A percentile compares a stretch with the other conserved stretches of the same genome.
Evolutionary conservation across 2,113 vertebrate species (phyloP).

Genomic region (Coreoperca whiteheadi): DNA sequence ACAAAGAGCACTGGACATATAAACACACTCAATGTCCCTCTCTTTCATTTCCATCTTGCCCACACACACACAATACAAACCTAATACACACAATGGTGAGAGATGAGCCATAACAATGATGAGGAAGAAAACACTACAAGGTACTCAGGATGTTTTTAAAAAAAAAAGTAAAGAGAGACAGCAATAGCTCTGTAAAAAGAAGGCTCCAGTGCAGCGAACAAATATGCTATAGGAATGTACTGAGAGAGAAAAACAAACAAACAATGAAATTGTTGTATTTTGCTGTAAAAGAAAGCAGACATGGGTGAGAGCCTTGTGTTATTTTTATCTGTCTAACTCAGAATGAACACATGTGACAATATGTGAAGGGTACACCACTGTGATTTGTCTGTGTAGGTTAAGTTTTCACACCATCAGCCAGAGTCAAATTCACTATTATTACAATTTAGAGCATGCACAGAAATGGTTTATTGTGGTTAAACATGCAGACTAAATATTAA

Average conservation of each 20-base stretch:
- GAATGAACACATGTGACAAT: not conserved
- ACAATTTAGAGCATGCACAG: not conserved
- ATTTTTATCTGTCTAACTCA: slow-evolving; percentile 32
- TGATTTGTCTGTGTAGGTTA: slow-evolving; percentile 3
- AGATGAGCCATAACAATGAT: slow-evolving; percentile 21
- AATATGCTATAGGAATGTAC: not conserved
- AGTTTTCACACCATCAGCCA: not conserved
- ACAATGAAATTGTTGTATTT: not conserved
- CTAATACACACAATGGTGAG: slow-evolving; percentile 20
- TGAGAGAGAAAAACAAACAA: slow-evolving; percentile 1
- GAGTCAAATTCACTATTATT: slow-evolving; percentile 8
- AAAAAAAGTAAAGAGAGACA: not conserved
- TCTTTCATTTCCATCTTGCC: not conserved
- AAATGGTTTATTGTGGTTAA: not conserved
- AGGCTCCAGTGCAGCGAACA: slow-evolving; percentile 2
- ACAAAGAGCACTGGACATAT: slow-evolving; percentile 10
- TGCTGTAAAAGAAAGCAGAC: slow-evolving; percentile 1
- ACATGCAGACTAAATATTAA: not conserved
- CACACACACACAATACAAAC: slow-evolving; percentile 2
- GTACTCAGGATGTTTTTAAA: not conserved
- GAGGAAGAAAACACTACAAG: not conserved
- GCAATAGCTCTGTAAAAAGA: slow-evolving; percentile 2
- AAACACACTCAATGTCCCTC: not conserved
- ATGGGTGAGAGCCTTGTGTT: not conserved
- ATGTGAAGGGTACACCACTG: not conserved